A percentile compares a stretch with the other conserved stretches of the same genome.
Evolutionary conservation across 1,140 invertebrate genomes (phyloP).

Genomic region (Drosophila arawakana): DNA sequence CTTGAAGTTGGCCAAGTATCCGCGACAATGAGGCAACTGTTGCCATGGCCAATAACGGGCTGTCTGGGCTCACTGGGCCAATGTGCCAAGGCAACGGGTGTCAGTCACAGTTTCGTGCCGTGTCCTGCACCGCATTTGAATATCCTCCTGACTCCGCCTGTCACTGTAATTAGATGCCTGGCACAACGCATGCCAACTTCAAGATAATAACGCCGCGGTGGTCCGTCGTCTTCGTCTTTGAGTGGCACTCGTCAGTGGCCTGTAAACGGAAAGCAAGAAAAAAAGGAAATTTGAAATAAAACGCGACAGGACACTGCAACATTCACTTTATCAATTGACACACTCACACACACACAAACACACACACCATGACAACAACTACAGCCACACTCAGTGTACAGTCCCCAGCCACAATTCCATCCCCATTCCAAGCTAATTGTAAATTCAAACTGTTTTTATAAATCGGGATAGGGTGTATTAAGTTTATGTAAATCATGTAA

Average conservation of each 20-base stretch:
- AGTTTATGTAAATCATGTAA: too few species aligned
- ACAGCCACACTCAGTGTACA: conserved; percentile 37
- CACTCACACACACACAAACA: conserved; percentile 28
- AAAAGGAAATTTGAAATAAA: conserved; percentile 34
- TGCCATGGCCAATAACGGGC: conserved; percentile 33
- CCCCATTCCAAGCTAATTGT: conserved; percentile 68
- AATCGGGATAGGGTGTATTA: too few species aligned
- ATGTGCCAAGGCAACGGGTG: conserved; percentile 64
- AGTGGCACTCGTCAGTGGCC: conserved; percentile 76
- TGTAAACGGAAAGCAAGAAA: conserved; percentile 37
- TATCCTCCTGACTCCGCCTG: conserved; percentile 48
- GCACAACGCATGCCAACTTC: conserved; percentile 70
- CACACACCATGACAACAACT: conserved; percentile 71
- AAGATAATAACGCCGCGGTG: conserved; percentile 79
- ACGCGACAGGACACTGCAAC: conserved; percentile 70
- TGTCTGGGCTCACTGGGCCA: background rate
- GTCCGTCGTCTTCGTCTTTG: conserved; percentile 55
- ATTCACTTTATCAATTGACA: conserved; percentile 76
- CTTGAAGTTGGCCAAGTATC: background rate
- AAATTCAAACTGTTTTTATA: conserved; percentile 71
- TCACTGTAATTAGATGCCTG: conserved; percentile 76
- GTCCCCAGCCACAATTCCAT: background rate
- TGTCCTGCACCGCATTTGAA: conserved; percentile 51
- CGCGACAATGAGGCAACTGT: conserved; percentile 33
- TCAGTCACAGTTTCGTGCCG: conserved; percentile 45